phyloP scores from a whole-genome alignment of 2,113 vertebrate genomes.

The Chitala chitala region DNA sequence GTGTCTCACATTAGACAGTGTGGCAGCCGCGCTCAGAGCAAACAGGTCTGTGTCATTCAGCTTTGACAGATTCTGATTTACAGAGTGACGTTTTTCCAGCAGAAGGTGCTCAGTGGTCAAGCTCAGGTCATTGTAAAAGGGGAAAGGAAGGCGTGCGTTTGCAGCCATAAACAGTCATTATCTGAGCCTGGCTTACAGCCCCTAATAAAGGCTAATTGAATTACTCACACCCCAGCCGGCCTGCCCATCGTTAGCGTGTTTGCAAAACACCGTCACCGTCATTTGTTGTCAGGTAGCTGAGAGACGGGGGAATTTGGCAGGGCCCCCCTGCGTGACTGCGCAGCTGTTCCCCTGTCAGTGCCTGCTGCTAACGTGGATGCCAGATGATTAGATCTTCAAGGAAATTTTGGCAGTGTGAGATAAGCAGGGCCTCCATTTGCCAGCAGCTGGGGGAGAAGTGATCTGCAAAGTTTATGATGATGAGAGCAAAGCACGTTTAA shows the following conservation, averaged over 20 bases:
- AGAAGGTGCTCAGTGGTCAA: slow-evolving; percentile 44
- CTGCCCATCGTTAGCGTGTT: slow-evolving; percentile 35
- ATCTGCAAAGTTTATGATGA: slow-evolving; percentile 46
- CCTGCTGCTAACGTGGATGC: slow-evolving; percentile 24
- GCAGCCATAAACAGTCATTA: slow-evolving; percentile 42
- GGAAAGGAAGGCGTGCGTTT: slow-evolving; percentile 19
- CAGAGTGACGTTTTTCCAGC: slow-evolving; percentile 46
- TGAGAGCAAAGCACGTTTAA: slow-evolving; percentile 25
- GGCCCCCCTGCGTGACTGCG: slow-evolving; percentile 6
- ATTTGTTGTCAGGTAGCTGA: slow-evolving; percentile 52
- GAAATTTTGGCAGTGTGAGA: slow-evolving; percentile 46
- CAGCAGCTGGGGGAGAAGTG: slow-evolving; percentile 53
- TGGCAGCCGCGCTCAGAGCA: not conserved
- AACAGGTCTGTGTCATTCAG: not conserved
- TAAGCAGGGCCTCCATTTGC: slow-evolving; percentile 44
- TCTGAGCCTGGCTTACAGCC: slow-evolving; percentile 42
- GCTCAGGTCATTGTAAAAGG: slow-evolving; percentile 36
- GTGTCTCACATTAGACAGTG: not conserved
- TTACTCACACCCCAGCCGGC: slow-evolving; percentile 43
- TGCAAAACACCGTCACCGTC: slow-evolving; percentile 18
- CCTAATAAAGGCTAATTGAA: slow-evolving; percentile 65
- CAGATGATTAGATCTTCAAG: slow-evolving; percentile 53
- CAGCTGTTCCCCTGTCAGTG: slow-evolving; percentile 6
- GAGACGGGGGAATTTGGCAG: slow-evolving; percentile 50
- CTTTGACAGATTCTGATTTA: slow-evolving; percentile 47